Conservation (phyloP, 2,113 vertebrate genomes). For the Ochotona princeps region DNA sequence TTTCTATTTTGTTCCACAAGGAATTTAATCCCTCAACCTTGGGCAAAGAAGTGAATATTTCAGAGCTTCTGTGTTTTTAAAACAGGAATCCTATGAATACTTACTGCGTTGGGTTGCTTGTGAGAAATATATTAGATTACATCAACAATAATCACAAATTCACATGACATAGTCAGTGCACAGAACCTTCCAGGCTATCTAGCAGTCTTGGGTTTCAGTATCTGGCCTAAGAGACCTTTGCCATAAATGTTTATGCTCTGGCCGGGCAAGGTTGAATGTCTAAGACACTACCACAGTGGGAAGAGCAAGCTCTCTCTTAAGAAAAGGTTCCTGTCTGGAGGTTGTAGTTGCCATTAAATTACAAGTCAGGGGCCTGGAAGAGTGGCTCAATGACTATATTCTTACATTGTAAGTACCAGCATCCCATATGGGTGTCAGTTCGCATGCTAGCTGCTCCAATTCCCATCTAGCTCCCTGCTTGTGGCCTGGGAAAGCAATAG, state of each 20-base stretch:
- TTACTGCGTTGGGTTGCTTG: neutral
- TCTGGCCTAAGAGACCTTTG: neutral
- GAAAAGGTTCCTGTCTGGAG: neutral
- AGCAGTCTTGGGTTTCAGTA: neutral
- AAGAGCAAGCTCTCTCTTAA: neutral
- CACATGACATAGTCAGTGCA: neutral
- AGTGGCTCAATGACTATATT: too few species aligned
- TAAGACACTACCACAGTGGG: neutral
- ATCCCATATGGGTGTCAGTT: too few species aligned
- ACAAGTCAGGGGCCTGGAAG: neutral
- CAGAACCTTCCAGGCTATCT: neutral
- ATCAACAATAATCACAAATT: neutral
- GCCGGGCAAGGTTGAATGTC: neutral
- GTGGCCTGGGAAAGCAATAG: too few species aligned
- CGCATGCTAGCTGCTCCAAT: too few species aligned
- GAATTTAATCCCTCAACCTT: neutral
- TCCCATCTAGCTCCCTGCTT: too few species aligned
- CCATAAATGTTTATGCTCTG: neutral
- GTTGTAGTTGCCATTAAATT: neutral
- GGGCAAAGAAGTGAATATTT: neutral
- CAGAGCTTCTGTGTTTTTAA: neutral
- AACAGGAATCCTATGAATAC: neutral
- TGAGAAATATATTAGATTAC: neutral
- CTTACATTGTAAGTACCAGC: too few species aligned
- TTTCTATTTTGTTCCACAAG: neutral